Evolutionary conservation across 1,140 invertebrate species (phyloP).

Genomic region (Caenorhabditis briggsae): DNA sequence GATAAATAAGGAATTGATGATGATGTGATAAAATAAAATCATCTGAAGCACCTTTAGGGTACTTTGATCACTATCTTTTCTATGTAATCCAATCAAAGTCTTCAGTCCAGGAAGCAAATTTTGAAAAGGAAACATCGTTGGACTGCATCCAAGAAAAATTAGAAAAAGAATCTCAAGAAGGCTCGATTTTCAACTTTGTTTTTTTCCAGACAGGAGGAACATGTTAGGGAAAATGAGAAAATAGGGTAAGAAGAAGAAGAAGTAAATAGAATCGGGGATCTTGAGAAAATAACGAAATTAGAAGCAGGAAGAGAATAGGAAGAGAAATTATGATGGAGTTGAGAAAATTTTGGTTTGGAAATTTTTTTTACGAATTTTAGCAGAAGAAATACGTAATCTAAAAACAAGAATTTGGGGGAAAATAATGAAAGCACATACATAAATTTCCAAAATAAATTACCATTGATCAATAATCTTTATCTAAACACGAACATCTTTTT

Average conservation of each 20-base stretch:
- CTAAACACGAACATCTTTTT: not conserved
- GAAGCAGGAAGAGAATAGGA: not conserved
- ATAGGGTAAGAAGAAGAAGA: not conserved
- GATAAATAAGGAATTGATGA: not conserved
- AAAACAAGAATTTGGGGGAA: too few species aligned
- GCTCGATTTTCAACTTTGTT: not conserved
- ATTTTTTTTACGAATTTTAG: too few species aligned
- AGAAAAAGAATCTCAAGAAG: not conserved
- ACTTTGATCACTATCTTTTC: not conserved
- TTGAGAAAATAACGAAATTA: not conserved
- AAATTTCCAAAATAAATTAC: too few species aligned
- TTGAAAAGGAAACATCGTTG: not conserved
- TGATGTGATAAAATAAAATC: not conserved
- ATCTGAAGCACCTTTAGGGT: not conserved
- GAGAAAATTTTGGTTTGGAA: too few species aligned
- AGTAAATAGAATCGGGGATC: not conserved
- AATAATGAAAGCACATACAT: too few species aligned
- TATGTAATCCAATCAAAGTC: not conserved
- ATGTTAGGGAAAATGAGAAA: slow-evolving; percentile 2
- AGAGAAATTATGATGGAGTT: too few species aligned
- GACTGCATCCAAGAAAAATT: not conserved
- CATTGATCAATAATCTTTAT: not conserved
- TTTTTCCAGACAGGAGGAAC: not conserved
- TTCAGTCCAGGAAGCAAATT: slow-evolving; percentile 4
- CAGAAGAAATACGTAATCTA: too few species aligned